Conservation (phyloP, 2,888 invertebrate genomes). For the Temnothorax unifasciatus region DNA sequence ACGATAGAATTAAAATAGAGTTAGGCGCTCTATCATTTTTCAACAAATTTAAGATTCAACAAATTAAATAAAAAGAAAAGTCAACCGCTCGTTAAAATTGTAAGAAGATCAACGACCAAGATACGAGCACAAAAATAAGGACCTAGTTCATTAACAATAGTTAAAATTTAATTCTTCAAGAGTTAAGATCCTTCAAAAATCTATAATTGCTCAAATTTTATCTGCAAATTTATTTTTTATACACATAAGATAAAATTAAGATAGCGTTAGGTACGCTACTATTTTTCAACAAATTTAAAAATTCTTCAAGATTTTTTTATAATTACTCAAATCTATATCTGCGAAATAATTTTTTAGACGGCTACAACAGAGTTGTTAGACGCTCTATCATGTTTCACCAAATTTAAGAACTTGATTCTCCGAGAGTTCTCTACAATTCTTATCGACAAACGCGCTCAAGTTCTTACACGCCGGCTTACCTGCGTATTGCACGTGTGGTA, state of each 20-base stretch:
- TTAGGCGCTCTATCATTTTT: neutral
- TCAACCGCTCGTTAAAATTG: too few species aligned
- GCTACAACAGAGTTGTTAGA: neutral
- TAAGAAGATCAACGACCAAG: too few species aligned
- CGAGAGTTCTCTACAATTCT: neutral
- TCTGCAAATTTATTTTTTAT: neutral
- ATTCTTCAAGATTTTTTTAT: neutral
- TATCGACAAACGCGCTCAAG: neutral
- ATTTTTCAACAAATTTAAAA: neutral
- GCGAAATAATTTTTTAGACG: neutral
- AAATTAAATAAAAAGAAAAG: too few species aligned
- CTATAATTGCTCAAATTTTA: neutral
- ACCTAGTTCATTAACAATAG: too few species aligned
- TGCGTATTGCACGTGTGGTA: slow-evolving; percentile 94
- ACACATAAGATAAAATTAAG: neutral
- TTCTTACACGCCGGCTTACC: slow-evolving; percentile 86
- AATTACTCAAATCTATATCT: neutral
- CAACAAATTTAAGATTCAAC: neutral
- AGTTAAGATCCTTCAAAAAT: neutral
- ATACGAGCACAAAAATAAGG: too few species aligned
- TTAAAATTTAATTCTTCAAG: too few species aligned
- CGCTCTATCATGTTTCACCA: neutral
- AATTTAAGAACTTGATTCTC: neutral
- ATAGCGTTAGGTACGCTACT: neutral
- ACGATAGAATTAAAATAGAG: neutral